Evolutionary conservation across 1,140 invertebrate genomes (phyloP), one percentile per base, ranked within the genome.

Genomic region (Conopomorpha cramerella): DNA sequence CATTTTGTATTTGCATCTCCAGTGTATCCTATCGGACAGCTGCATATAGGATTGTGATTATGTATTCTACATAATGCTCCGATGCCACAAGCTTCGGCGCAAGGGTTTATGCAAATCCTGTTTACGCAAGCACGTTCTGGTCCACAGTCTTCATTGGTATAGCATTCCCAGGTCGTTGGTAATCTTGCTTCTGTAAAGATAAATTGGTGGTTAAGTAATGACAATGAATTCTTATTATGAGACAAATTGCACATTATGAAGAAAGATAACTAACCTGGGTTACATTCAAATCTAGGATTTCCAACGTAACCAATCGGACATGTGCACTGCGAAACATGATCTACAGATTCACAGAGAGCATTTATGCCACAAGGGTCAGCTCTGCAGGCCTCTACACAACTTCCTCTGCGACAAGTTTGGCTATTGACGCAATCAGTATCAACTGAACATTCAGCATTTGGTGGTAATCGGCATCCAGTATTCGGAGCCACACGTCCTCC

Each of bases 251-350:
- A n/a, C n/a, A n/a, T 33, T 16, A 27, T 23, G 34, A 26, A 8
- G 7, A 28, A 31, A 28, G 33, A 36, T 30, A 41, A 58, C 50
- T 54, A 81, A 86, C 84, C 70, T 61, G 74, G 68, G 18, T 80
- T 84, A 56, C 93, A 96, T 59, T 93, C 89, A 17, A 90, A 76
- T 58, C 90, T 84, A 14, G 92, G 84, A 68, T 94, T 92, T 49
- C 93, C 93, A 25, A 80, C 81, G 59, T 91, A 95, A 10, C 88
- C 87, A 6, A 82, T 62, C 8, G 90, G 82, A 66, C 93, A 96
- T 8, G 81, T 79, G 54, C 93, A 96, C 10, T 86, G 80, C 1
- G 86, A 86, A 38, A 83, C 82, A 56, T 95, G 92, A 43, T 86
- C 83, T 4, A 81, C 59, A 2, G 90, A 84, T 53, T 81, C 85